A percentile compares a stretch with the other conserved stretches of the same genome.
Evolutionary conservation across 2,888 invertebrate species (phyloP).

Genomic region (Kuschelorhynchus macadamiae): DNA sequence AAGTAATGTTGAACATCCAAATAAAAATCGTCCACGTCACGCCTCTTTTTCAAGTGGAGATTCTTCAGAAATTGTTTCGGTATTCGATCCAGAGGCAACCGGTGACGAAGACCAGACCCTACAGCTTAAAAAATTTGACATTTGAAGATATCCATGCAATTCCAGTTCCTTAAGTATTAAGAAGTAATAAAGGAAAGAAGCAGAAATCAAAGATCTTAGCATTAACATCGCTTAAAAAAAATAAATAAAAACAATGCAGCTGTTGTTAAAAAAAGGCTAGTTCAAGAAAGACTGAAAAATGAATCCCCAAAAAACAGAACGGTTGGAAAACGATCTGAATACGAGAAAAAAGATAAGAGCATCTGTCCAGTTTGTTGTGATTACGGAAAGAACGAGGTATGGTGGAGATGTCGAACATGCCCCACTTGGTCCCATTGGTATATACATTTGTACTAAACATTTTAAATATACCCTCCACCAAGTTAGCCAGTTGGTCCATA

Average conservation of each 20-base stretch:
- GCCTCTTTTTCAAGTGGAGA: background rate
- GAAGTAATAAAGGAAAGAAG: constrained; percentile 29
- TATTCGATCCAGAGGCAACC: constrained; percentile 27
- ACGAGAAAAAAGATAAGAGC: constrained; percentile 3
- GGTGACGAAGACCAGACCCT: constrained; percentile 22
- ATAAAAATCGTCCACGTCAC: constrained; percentile 1
- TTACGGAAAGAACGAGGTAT: constrained; percentile 22
- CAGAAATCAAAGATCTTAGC: constrained; percentile 35
- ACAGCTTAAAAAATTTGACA: constrained; percentile 30
- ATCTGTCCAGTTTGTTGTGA: constrained; percentile 19
- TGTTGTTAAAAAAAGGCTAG: constrained; percentile 20
- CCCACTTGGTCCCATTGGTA: constrained; percentile 13
- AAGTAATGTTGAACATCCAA: background rate
- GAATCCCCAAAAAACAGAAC: constrained; percentile 13
- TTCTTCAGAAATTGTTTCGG: background rate
- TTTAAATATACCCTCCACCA: background rate
- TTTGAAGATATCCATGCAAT: constrained; percentile 31
- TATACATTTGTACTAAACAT: constrained; percentile 10
- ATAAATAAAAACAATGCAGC: constrained; percentile 30
- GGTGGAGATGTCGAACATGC: constrained; percentile 30
- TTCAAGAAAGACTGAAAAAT: constrained; percentile 19
- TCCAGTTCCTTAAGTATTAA: constrained; percentile 31
- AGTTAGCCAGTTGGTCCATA: background rate
- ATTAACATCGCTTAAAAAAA: constrained; percentile 27
- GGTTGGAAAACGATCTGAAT: constrained; percentile 2